phyloP scores from a whole-genome alignment of 2,113 vertebrate genomes.

The Sphaerodactylus townsendi region DNA sequence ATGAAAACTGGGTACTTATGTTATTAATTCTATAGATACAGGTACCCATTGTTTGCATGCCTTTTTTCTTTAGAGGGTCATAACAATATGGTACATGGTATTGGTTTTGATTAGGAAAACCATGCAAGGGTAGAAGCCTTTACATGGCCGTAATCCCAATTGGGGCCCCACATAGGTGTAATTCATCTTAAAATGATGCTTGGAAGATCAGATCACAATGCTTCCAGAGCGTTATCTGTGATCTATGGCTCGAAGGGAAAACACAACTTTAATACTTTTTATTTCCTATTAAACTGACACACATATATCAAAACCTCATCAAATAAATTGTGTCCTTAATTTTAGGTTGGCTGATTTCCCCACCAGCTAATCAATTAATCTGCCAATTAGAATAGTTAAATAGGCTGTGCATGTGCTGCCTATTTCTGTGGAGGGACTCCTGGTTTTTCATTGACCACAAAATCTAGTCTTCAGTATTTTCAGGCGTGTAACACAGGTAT shows the following conservation, averaged over 20 bases:
- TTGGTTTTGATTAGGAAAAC: no score
- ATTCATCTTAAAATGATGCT: no score
- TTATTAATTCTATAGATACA: no score
- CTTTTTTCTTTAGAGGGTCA: no score
- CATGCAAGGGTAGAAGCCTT: no score
- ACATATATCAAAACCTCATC: neutral
- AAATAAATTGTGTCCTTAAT: neutral
- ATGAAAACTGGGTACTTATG: no score
- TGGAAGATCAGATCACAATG: no score
- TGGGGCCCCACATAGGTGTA: no score
- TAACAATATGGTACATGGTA: no score
- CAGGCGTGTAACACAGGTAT: constrained; percentile 13
- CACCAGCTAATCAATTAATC: neutral
- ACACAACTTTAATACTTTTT: neutral
- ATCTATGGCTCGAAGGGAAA: neutral
- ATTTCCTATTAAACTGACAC: neutral
- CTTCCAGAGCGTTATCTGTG: no score
- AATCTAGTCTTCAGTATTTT: neutral
- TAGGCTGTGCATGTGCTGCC: neutral
- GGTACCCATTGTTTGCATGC: no score
- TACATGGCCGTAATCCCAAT: no score
- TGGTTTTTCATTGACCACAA: neutral
- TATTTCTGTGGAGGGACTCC: constrained; percentile 3
- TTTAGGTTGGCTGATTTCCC: neutral
- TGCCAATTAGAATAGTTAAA: neutral